phyloP scores from a whole-genome alignment of 2,888 invertebrate genomes.

The Lochmaea capreae region DNA sequence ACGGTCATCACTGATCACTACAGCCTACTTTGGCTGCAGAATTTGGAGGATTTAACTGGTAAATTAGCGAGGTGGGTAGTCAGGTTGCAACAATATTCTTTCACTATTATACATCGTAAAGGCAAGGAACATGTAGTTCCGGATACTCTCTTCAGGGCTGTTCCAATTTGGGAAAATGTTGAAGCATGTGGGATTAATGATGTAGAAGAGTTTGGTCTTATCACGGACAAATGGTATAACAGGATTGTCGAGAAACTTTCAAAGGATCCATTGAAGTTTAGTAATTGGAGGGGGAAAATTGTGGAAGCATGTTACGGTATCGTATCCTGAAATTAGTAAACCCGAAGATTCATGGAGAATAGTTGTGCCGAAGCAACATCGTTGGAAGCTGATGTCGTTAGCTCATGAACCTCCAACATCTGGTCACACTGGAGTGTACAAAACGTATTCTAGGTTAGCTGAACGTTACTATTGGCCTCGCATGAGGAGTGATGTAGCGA shows the following conservation, averaged over 20 bases:
- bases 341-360: slow-evolving; percentile 3
- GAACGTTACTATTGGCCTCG: no score
- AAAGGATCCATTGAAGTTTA: slow-evolving; percentile 10
- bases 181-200: no score
- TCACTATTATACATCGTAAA: no score
- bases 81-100: no score
- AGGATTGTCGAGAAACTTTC: not conserved
- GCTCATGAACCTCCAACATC: slow-evolving; percentile 10
- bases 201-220: no score
- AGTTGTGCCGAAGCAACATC: not conserved
- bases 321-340: not conserved
- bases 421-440: not conserved
- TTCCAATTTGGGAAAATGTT: not conserved
- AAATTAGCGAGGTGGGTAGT: not conserved
- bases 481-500: not conserved
- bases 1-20: not conserved
- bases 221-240: slow-evolving; percentile 12
- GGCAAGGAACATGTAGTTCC: no score
- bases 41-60: no score
- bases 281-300: not conserved
- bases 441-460: not conserved
- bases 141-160: no score
- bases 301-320: slow-evolving; percentile 9
- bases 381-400: not conserved
- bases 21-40: not conserved